phyloP scores from a whole-genome alignment of 2,888 invertebrate genomes.

The Brachyopa scutellaris region DNA sequence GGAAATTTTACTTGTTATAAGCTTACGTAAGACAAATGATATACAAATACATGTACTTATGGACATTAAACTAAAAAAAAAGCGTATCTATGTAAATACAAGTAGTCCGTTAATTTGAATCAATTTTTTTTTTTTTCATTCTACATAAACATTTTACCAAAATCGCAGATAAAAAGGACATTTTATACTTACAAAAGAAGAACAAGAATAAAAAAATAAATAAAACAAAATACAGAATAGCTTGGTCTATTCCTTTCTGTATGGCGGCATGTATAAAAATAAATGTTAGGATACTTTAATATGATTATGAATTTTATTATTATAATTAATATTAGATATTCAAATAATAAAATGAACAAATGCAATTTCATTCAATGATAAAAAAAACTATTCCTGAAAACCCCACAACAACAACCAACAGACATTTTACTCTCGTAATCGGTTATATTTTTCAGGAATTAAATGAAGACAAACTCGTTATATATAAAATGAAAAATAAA shows the following conservation, averaged over 20 bases:
- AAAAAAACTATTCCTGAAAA: constrained; percentile 55
- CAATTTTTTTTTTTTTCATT: constrained; percentile 13
- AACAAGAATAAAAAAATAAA: constrained; percentile 27
- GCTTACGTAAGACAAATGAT: constrained; percentile 14
- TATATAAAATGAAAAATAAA: constrained; percentile 64
- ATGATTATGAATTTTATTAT: constrained; percentile 67
- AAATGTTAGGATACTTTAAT: constrained; percentile 65
- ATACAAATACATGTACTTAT: neutral
- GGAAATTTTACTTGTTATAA: neutral
- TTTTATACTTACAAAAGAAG: constrained; percentile 54
- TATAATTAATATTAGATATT: constrained; percentile 73
- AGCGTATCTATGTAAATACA: constrained; percentile 43
- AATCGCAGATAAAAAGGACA: constrained; percentile 52
- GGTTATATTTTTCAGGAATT: constrained; percentile 59
- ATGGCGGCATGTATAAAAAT: constrained; percentile 70
- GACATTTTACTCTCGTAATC: constrained; percentile 57
- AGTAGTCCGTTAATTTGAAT: constrained; percentile 39
- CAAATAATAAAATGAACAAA: constrained; percentile 65
- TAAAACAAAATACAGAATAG: constrained; percentile 64
- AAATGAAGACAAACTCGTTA: constrained; percentile 48
- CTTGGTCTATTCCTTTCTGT: constrained; percentile 76
- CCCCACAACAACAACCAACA: constrained; percentile 55
- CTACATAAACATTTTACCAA: constrained; percentile 24
- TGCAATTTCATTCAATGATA: constrained; percentile 69
- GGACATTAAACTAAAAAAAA: neutral